A percentile compares a stretch with the other conserved stretches of the same genome.
These are phyloP conservation scores for Picus viridis DNA, from an alignment of 2,797 vertebrate genomes.

Conservation along the genomic window DNA sequence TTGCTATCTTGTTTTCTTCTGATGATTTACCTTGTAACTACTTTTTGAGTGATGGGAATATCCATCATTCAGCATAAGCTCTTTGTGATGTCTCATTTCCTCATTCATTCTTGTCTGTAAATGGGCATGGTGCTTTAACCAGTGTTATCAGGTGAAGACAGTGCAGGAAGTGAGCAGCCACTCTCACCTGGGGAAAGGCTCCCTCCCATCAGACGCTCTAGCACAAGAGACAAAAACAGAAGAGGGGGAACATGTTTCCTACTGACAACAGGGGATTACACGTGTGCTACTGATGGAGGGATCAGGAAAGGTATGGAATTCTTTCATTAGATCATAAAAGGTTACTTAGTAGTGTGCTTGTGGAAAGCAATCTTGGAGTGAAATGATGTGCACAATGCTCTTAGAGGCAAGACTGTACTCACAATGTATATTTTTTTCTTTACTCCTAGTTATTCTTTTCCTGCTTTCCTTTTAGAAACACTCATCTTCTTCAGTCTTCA, in stretches of 20 bases:
- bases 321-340: conserved; percentile 75
- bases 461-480: conserved; percentile 52
- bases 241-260: conserved; percentile 94
- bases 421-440: conserved; percentile 48
- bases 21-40: conserved; percentile 61
- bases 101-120: conserved; percentile 77
- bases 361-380: conserved; percentile 54
- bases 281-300: conserved; percentile 90
- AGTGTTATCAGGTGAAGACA: conserved; percentile 94
- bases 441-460: conserved; percentile 34
- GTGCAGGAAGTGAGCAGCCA: conserved; percentile 93
- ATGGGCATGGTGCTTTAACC: conserved; percentile 84
- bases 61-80: conserved; percentile 75
- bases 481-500: conserved; percentile 24
- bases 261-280: conserved; percentile 93
- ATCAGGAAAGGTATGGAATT: conserved; percentile 91
- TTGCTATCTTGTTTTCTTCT: conserved; percentile 56
- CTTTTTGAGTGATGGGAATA: conserved; percentile 72
- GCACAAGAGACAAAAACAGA: conserved; percentile 91
- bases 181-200: conserved; percentile 91
- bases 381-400: conserved; percentile 48
- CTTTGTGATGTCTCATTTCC: conserved; percentile 82
- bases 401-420: conserved; percentile 62
- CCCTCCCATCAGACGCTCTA: conserved; percentile 91
- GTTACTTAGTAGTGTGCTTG: conserved; percentile 59